Evolutionary conservation across 2,888 invertebrate genomes (phyloP), one percentile per base, ranked within the genome.

Genomic region (Thalpophila matura): DNA sequence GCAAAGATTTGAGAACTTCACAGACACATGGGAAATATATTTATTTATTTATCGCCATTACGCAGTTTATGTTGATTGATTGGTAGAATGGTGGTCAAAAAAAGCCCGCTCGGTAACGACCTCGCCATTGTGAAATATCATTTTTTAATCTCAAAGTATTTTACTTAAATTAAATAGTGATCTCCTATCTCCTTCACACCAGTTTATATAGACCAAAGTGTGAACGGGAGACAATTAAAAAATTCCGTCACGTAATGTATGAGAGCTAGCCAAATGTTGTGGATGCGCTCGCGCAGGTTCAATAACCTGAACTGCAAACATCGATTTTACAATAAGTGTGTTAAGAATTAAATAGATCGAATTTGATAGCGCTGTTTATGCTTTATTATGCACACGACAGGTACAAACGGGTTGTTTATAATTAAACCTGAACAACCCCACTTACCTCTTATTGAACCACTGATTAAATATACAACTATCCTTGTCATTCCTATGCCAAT

Each of bases 211-310:
- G 56, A 54, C 18, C 60, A 64, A 69, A 62, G 88, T 69, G 65
- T 65, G 87, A 91, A 83, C 66, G 87, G 79, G 88, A 89, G 76
- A 82, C 80, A 87, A 89, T 90, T 87, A 89, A 90, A 89, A 90
- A 90, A 91, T 89, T 90, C 91, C 89, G 77, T 88, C 92, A 91
- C 92, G 92, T 91, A 90, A 79, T 82, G 82, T 86, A 87, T 83
- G 81, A 87, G 88, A 88, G 86, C 90, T 92, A 90, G 91, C 90
- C 87, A 90, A 92, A 91, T 91, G 74, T n/a, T 81, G 83, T 84
- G 82, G 86, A 87, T 90, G 85, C 83, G 82, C 83, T 82, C 77
- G 73, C 50, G 51, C 26, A 22, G 75, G 86, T 86, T 90, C 83
- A 77, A 60, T 80, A 89, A 86, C 86, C 88, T 74, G 64, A 75